phyloP scores from a whole-genome alignment of 2,888 invertebrate species.

The Chymomyza fuscimana region DNA sequence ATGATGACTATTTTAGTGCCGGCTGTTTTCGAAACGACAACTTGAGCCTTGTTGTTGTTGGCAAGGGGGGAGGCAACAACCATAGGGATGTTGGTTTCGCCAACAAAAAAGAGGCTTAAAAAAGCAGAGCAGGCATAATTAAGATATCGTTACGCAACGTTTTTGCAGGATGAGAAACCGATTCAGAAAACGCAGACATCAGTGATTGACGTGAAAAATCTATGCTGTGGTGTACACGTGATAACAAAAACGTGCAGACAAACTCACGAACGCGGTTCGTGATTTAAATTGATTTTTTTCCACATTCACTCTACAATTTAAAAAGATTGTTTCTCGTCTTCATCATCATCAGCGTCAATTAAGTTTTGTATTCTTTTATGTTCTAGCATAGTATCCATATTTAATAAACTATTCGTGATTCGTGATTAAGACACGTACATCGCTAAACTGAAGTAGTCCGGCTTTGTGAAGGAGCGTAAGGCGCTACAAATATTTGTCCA shows the following conservation, averaged over 20 bases:
- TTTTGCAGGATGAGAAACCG: conserved; percentile 21
- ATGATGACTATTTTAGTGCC: neutral
- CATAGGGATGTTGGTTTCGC: no score
- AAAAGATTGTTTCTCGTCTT: no score
- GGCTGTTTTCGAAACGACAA: neutral
- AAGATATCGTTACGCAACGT: conserved; percentile 64
- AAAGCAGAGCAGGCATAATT: conserved; percentile 43
- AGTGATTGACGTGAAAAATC: neutral
- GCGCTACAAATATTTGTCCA: conserved; percentile 3
- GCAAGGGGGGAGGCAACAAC: no score
- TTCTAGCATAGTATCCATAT: no score
- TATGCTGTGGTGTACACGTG: neutral
- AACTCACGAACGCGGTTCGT: neutral
- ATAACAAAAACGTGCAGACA: neutral
- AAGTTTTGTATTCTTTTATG: no score
- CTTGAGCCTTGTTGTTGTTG: neutral
- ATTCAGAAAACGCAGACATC: neutral
- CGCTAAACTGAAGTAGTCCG: neutral
- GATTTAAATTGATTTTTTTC: neutral
- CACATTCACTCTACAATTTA: no score
- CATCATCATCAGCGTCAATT: no score
- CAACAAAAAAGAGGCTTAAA: neutral
- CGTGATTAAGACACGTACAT: neutral
- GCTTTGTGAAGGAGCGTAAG: neutral
- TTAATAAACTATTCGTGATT: neutral